Evolutionary conservation across 2,113 vertebrate genomes (phyloP), one percentile per base, ranked within the genome.

Genomic region (Oncorhynchus tshawytscha): DNA sequence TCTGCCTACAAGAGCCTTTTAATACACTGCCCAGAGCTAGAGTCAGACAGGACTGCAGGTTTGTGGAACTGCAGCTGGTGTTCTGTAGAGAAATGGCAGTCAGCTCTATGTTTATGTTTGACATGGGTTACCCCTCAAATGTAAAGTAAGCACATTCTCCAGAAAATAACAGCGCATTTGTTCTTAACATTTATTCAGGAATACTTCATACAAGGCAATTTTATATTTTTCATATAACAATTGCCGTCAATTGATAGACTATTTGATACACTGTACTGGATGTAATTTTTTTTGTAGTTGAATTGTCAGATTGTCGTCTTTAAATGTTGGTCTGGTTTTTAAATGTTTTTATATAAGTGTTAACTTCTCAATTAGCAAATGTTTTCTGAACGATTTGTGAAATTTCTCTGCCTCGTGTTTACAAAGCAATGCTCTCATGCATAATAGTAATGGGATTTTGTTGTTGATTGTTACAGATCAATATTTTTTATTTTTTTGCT

Each of bases 291-390:
- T 24, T 49, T 60, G 39, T 80, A 81, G 9, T 18, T 34, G 62
- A 11, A 24, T 71, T 25, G 16, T 87, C 65, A 60, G 73, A 45
- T 81, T 45, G 20, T 62, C 73, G 51, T 81, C 29, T 48, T 70
- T 49, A 80, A 79, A 70, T 79, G 64, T 76, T 73, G 71, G 12
- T 78, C 76, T 74, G 45, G 16, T 72, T 70, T 85, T 76, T 60
- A 68, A 80, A 80, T 74, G 70, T 87, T 91, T 88, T 90, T 92
- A 83, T 91, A 89, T 66, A 79, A 80, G 73, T 82, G 85, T 84
- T 82, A 73, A 74, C 59, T 72, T 54, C 16, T 54, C 13, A 54
- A 18, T 54, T 18, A 54, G 39, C 39, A 45, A 45, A 45, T 45
- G 39, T 45, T 72, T 71, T 82, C 65, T 67, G 8, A 31, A 73